These are phyloP conservation scores for Ameiurus melas DNA, from an alignment of 2,113 vertebrate genomes.

Conservation along the genomic window DNA sequence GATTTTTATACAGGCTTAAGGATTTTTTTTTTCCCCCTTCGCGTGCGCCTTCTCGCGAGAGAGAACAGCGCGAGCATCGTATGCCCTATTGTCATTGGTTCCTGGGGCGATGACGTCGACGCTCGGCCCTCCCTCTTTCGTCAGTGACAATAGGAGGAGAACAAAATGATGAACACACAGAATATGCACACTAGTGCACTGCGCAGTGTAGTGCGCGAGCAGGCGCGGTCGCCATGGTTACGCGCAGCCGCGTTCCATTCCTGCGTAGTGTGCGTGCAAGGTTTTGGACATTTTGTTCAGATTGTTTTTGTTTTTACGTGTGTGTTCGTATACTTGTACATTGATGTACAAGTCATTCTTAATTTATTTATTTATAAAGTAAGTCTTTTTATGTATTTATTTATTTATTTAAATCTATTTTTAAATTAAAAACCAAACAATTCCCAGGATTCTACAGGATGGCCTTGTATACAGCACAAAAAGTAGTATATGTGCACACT, in stretches of 20 bases:
- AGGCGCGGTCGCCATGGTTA: neutral
- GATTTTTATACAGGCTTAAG: slow-evolving; percentile 40
- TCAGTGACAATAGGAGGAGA: slow-evolving; percentile 24
- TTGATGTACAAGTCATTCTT: neutral
- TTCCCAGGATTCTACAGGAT: neutral
- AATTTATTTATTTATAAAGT: too few relatives aligned
- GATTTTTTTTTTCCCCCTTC: neutral
- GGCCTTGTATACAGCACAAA: neutral
- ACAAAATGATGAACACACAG: neutral
- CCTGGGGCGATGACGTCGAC: neutral
- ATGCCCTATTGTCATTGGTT: neutral
- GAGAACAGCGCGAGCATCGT: neutral
- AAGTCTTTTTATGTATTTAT: too few relatives aligned
- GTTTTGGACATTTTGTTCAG: neutral
- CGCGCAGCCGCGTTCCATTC: neutral
- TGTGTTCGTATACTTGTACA: too few relatives aligned
- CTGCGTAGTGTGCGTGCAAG: neutral
- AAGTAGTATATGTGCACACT: neutral
- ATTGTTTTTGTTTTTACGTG: neutral
- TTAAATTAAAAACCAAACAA: neutral
- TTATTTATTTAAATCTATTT: neutral
- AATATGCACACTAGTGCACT: neutral
- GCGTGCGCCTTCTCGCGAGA: slow-evolving; percentile 30
- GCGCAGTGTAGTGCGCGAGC: neutral
- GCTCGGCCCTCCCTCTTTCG: neutral